A percentile compares a stretch with the other conserved stretches of the same genome.
These are phyloP conservation scores for Amblyopsis rosae DNA, from an alignment of 2,113 vertebrate genomes.

Conservation along the genomic window DNA sequence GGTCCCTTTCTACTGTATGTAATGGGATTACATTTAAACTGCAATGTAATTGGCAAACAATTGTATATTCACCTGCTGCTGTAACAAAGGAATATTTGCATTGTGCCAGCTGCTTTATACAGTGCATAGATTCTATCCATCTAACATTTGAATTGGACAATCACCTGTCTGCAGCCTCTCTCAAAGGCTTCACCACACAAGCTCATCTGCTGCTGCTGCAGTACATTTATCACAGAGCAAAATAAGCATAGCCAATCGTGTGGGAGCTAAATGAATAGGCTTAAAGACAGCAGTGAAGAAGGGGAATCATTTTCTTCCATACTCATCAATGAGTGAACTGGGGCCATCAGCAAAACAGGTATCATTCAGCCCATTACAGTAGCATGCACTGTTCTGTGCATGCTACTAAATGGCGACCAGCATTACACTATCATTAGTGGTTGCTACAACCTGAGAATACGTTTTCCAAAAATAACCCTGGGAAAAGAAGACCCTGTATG, in stretches of 20 bases:
- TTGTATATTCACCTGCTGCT: not conserved
- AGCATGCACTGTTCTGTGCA: conserved; percentile 37
- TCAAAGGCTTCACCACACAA: conserved; percentile 9
- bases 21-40: not conserved
- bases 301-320: conserved; percentile 29
- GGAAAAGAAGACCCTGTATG: conserved; percentile 5
- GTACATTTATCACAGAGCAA: conserved; percentile 39
- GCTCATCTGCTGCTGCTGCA: conserved; percentile 29
- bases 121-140: not conserved
- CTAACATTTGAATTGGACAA: not conserved
- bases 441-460: conserved; percentile 14
- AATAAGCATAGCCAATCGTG: conserved; percentile 38
- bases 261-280: conserved; percentile 47
- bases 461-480: conserved; percentile 28
- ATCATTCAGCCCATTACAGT: conserved; percentile 46
- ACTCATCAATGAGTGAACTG: conserved; percentile 29
- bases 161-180: conserved; percentile 17
- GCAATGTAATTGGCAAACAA: not conserved
- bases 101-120: conserved; percentile 3
- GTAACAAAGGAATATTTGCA: not conserved
- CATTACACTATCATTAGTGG: conserved; percentile 32
- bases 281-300: conserved; percentile 48
- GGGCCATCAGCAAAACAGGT: conserved; percentile 42
- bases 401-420: conserved; percentile 31
- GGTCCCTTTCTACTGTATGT: not conserved